Evolutionary conservation across 1,140 invertebrate species (phyloP), one percentile per base, ranked within the genome.

Genomic region (Hycleus cichorii): DNA sequence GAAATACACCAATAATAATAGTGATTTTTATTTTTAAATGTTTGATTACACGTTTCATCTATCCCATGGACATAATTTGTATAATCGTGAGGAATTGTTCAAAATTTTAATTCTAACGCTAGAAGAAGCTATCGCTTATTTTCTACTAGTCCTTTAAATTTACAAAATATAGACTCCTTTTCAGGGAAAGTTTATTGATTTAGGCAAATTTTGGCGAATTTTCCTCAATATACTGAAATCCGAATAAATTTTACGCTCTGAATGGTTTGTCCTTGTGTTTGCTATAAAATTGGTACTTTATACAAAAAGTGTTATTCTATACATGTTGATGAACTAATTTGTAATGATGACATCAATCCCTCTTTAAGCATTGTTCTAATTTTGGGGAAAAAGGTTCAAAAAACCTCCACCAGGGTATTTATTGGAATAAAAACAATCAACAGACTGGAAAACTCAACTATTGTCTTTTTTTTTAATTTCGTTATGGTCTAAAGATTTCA

Each of bases 241-340:
- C 12, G 40, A 44, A 49, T 57, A 57, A 49, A 57, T 57, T 57
- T 57, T 57, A 49, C 56, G 56, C 56, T 57, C 56, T 57, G 40
- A 57, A 57, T 57, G 39, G 26, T 11, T 46, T 44, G 56, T 57
- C 56, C 56, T 57, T 57, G 56, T 57, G 44, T 57, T 50, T 40
- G 32, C 56, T 39, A 46, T 50, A 57, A 45, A 57, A 18, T 18
- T 18, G 18, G 18, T 49, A 39, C 47, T 39, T 57, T 39, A 46
- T 46, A 18, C 18, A 18, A 18, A 18, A 18, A 18, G 18, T 18
- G 18, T 18, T 18, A 46, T 46, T 57, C 42, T 50, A n/a, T 42
- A 49, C 25, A 45, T 57, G 56, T 50, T 57, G 56, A 44, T 57
- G 56, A 57, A 57, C 56, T 57, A 57, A 57, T 57, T 57, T 42